A percentile compares a stretch with the other conserved stretches of the same genome.
Conservation (phyloP, 2,113 vertebrate species). For the Irena cyanogastra region DNA sequence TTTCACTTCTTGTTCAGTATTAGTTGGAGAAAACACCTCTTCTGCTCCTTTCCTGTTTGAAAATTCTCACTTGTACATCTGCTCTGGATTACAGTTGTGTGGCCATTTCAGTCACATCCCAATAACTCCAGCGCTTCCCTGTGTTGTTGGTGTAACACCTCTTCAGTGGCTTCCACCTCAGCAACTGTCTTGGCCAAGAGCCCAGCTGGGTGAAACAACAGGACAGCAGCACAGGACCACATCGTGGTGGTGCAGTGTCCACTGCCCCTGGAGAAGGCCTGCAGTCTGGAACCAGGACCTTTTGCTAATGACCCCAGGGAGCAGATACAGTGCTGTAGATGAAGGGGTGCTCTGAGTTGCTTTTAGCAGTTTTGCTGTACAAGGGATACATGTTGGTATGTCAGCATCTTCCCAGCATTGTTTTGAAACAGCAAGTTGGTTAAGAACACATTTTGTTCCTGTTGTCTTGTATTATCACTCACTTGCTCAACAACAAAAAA, state of each 20-base stretch:
- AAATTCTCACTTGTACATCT: not conserved
- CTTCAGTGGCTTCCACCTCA: not conserved
- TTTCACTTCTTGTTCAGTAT: not conserved
- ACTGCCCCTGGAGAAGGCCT: not conserved
- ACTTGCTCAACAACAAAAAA: not conserved
- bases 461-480: not conserved
- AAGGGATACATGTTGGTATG: not conserved
- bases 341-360: not conserved
- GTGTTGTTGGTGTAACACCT: not conserved
- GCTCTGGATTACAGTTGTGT: not conserved
- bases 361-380: not conserved
- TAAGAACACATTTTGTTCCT: not conserved
- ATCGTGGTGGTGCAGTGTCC: not conserved
- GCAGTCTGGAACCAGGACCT: not conserved
- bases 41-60: not conserved
- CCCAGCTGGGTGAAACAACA: accelerated
- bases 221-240: not conserved
- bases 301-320: not conserved
- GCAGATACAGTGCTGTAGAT: not conserved
- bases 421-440: not conserved
- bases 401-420: constrained; percentile 13
- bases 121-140: not conserved
- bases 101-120: not conserved
- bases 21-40: not conserved
- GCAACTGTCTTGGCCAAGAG: not conserved